phyloP scores from a whole-genome alignment of 2,888 invertebrate species.

The Frankliniella fusca region DNA sequence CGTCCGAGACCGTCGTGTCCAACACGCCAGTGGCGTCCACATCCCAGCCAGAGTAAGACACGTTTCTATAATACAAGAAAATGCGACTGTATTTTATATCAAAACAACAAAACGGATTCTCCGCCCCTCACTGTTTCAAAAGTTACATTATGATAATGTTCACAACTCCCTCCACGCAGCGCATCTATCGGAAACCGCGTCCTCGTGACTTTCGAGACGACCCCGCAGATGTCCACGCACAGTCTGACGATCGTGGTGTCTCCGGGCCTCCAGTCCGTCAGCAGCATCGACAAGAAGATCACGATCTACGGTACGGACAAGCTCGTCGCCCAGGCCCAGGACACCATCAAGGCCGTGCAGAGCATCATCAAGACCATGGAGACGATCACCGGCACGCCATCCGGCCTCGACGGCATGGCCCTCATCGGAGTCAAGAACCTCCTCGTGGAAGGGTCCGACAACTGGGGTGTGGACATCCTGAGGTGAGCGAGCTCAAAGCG shows the following conservation, averaged over 20 bases:
- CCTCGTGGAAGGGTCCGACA: slow-evolving; percentile 56
- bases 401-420: slow-evolving; percentile 55
- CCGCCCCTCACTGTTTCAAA: no score
- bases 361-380: slow-evolving; percentile 33
- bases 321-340: slow-evolving; percentile 30
- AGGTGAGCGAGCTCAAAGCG: slow-evolving; percentile 36
- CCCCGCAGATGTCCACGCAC: slow-evolving; percentile 53
- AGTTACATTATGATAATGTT: no score
- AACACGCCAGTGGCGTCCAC: slow-evolving; percentile 1
- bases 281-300: neutral
- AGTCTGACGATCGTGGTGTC: slow-evolving; percentile 49
- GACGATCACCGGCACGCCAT: slow-evolving; percentile 43
- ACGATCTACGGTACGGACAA: neutral
- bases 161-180: neutral
- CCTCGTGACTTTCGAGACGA: slow-evolving; percentile 29
- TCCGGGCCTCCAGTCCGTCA: slow-evolving; percentile 27
- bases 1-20: slow-evolving; percentile 22
- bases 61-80: no score
- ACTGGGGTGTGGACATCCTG: slow-evolving; percentile 58
- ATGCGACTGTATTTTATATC: no score
- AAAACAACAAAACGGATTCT: no score
- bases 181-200: neutral
- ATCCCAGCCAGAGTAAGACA: neutral
- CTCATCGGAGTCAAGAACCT: slow-evolving; percentile 56
- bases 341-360: slow-evolving; percentile 33